Percentiles rank a stretch among this genome's conserved stretches.
Conservation (phyloP, 2,797 vertebrate genomes). For the Xerus rutilus region DNA sequence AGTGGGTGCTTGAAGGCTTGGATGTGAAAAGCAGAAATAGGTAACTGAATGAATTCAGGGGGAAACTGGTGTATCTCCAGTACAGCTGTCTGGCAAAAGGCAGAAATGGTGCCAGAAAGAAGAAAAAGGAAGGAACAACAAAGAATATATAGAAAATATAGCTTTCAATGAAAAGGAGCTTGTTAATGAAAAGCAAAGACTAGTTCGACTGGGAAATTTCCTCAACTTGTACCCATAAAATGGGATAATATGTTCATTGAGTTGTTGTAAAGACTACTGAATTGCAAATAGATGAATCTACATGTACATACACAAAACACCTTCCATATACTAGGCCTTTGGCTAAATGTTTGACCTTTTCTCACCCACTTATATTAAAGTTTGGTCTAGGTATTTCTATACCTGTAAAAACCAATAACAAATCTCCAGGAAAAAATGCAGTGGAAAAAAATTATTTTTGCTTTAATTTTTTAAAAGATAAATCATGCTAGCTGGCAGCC, state of each 20-base stretch:
- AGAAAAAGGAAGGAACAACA: neutral
- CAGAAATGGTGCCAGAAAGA: neutral
- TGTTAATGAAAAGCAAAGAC: neutral
- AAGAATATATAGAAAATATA: neutral
- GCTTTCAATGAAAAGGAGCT: neutral
- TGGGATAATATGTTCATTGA: neutral
- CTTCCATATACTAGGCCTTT: neutral
- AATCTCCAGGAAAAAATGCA: neutral
- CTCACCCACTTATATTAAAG: neutral
- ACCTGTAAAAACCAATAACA: neutral
- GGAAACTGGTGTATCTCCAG: neutral
- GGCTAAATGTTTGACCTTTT: neutral
- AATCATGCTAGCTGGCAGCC: neutral
- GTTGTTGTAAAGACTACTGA: neutral
- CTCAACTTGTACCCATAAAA: neutral
- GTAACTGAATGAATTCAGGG: neutral
- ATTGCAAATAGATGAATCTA: neutral
- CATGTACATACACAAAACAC: neutral
- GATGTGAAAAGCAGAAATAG: too few species aligned
- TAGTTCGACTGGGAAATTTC: neutral
- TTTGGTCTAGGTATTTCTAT: neutral
- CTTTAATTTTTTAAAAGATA: slow-evolving; percentile 27
- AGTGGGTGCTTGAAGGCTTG: neutral
- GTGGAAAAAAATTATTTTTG: neutral
- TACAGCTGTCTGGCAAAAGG: neutral